phyloP scores from a whole-genome alignment of 2,888 invertebrate genomes.

The Branchellion lobata region DNA sequence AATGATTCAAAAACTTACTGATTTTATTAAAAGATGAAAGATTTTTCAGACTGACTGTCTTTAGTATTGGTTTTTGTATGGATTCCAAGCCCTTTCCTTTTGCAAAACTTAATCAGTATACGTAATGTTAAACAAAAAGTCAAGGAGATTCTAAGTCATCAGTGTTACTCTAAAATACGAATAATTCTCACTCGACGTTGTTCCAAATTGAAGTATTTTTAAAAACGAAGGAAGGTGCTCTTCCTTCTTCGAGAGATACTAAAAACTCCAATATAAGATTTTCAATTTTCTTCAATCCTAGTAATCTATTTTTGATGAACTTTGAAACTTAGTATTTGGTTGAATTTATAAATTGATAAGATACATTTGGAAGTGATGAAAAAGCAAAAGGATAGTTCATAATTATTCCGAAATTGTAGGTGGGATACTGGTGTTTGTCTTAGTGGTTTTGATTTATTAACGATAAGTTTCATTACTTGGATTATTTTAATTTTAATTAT shows the following conservation, averaged over 20 bases:
- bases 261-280: conserved; percentile 28
- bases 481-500: too few species aligned
- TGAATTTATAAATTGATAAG: too few species aligned
- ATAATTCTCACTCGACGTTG: conserved; percentile 28
- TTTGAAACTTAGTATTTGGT: too few species aligned
- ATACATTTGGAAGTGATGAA: too few species aligned
- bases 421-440: too few species aligned
- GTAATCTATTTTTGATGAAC: conserved; percentile 25
- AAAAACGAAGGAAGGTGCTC: conserved; percentile 26
- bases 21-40: conserved; percentile 46
- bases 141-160: background rate
- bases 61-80: conserved; percentile 28
- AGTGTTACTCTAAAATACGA: background rate
- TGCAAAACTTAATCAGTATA: conserved; percentile 36
- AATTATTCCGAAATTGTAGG: too few species aligned
- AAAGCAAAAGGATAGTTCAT: too few species aligned
- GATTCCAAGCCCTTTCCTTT: conserved; percentile 42
- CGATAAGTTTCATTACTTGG: too few species aligned
- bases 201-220: conserved; percentile 32
- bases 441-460: too few species aligned
- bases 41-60: conserved; percentile 42
- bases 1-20: conserved; percentile 37
- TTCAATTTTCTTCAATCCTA: conserved; percentile 31
- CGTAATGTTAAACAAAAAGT: background rate
- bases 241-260: conserved; percentile 10